A percentile compares a stretch with the other conserved stretches of the same genome.
Evolutionary conservation across 2,113 vertebrate species (phyloP).

Genomic region (Takifugu bimaculatus): DNA sequence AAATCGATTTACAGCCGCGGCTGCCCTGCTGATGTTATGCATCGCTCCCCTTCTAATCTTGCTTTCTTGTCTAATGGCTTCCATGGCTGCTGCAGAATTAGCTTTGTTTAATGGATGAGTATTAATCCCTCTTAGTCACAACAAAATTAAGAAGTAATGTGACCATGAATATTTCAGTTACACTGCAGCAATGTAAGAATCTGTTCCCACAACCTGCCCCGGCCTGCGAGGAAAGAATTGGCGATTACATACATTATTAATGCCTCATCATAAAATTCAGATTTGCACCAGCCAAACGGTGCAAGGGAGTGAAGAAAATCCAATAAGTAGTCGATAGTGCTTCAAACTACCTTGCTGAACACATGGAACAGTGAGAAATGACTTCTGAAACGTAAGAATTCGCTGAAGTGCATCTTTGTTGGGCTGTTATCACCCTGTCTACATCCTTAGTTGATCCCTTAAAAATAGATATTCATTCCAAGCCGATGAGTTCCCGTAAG

Average conservation of each 20-base stretch:
- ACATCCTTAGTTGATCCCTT: slow-evolving; percentile 68
- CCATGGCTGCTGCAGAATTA: slow-evolving; percentile 65
- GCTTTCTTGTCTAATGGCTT: slow-evolving; percentile 54
- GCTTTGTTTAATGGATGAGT: slow-evolving; percentile 68
- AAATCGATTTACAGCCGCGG: slow-evolving; percentile 66
- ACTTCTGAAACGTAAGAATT: slow-evolving; percentile 27
- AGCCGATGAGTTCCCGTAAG: slow-evolving; percentile 55
- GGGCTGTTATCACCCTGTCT: slow-evolving; percentile 47
- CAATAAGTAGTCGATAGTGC: slow-evolving; percentile 56
- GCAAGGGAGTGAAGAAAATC: slow-evolving; percentile 41
- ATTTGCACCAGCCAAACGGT: slow-evolving; percentile 39
- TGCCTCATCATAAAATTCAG: slow-evolving; percentile 63
- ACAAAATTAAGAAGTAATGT: slow-evolving; percentile 76
- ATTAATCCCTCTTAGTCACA: slow-evolving; percentile 77
- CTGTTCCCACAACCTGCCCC: slow-evolving; percentile 37
- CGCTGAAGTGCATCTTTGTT: slow-evolving; percentile 24
- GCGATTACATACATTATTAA: slow-evolving; percentile 64
- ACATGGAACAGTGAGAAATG: slow-evolving; percentile 35
- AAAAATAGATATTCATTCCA: slow-evolving; percentile 63
- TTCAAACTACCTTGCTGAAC: slow-evolving; percentile 52
- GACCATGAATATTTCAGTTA: slow-evolving; percentile 75
- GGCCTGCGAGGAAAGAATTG: slow-evolving; percentile 44
- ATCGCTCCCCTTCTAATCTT: slow-evolving; percentile 69
- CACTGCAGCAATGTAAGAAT: slow-evolving; percentile 52
- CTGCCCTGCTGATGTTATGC: slow-evolving; percentile 52